Evolutionary conservation across 2,888 invertebrate genomes (phyloP).

Genomic region (Zygothrica quintamaculata): DNA sequence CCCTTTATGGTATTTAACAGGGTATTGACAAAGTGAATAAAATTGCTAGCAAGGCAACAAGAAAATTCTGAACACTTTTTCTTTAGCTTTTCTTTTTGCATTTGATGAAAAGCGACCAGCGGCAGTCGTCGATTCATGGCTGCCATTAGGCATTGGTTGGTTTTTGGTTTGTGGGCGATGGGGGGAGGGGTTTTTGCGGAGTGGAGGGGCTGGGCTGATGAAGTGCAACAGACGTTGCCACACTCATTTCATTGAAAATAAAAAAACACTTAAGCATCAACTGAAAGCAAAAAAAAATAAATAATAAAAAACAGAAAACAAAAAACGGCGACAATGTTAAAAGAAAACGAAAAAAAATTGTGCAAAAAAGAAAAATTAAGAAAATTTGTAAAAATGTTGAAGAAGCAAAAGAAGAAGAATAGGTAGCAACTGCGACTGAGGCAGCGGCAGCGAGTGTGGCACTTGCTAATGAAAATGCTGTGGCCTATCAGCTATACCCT

Average conservation of each 20-base stretch:
- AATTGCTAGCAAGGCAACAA: conserved; percentile 56
- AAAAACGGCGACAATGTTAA: conserved; percentile 52
- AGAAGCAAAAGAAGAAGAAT: conserved; percentile 8
- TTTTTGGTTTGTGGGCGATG: too few relatives aligned
- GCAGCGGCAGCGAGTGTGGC: too few relatives aligned
- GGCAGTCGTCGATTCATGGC: conserved; percentile 49
- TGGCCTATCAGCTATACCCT: neutral
- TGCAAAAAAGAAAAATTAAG: neutral
- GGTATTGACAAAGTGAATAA: conserved; percentile 43
- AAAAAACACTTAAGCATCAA: conserved; percentile 68
- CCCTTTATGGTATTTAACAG: conserved; percentile 13
- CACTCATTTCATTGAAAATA: conserved; percentile 66
- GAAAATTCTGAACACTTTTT: conserved; percentile 53
- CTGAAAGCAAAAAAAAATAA: too few relatives aligned
- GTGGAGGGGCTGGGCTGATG: conserved; percentile 4
- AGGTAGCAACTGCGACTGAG: conserved; percentile 11
- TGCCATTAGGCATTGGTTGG: conserved; percentile 13
- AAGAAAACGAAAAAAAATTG: conserved; percentile 12
- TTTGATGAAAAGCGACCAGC: conserved; percentile 56
- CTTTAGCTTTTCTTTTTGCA: too few relatives aligned
- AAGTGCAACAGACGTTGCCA: conserved; percentile 24
- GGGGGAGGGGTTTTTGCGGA: neutral
- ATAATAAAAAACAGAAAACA: too few relatives aligned
- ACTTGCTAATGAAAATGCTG: conserved; percentile 54
- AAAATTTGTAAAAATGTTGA: conserved; percentile 6